Conservation (phyloP, 2,888 invertebrate genomes). For the Campoplex capitator region DNA sequence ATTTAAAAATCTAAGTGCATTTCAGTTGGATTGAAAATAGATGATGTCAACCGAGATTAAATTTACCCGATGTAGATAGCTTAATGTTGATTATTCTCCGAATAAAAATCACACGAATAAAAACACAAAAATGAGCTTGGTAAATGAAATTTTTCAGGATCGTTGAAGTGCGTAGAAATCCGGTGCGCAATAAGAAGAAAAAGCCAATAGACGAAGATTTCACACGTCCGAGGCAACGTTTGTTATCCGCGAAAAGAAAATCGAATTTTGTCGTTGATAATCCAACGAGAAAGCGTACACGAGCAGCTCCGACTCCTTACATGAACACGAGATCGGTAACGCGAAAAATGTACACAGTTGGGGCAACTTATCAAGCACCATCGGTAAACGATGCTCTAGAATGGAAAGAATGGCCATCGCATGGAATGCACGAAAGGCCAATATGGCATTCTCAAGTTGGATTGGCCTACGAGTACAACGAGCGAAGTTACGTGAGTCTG, state of each 20-base stretch:
- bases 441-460: constrained; percentile 81
- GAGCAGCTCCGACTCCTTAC: constrained; percentile 72
- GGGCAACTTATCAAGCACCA: constrained; percentile 81
- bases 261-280: constrained; percentile 41
- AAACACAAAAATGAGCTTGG: background rate
- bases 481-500: constrained; percentile 76
- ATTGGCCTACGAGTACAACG: constrained; percentile 78
- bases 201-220: constrained; percentile 72
- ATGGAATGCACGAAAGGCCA: constrained; percentile 83
- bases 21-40: too few relatives aligned
- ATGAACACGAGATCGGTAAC: constrained; percentile 83
- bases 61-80: too few relatives aligned
- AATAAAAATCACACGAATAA: background rate
- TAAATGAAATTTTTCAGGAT: constrained; percentile 48
- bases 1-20: too few relatives aligned
- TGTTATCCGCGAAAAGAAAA: constrained; percentile 73
- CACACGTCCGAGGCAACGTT: constrained; percentile 72
- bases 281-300: constrained; percentile 69
- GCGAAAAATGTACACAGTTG: constrained; percentile 80
- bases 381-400: constrained; percentile 76
- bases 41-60: too few relatives aligned
- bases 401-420: constrained; percentile 82
- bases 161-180: constrained; percentile 75
- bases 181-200: constrained; percentile 75
- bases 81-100: too few relatives aligned